phyloP scores from a whole-genome alignment of 2,888 invertebrate genomes.

The Agrilus cyanescens region DNA sequence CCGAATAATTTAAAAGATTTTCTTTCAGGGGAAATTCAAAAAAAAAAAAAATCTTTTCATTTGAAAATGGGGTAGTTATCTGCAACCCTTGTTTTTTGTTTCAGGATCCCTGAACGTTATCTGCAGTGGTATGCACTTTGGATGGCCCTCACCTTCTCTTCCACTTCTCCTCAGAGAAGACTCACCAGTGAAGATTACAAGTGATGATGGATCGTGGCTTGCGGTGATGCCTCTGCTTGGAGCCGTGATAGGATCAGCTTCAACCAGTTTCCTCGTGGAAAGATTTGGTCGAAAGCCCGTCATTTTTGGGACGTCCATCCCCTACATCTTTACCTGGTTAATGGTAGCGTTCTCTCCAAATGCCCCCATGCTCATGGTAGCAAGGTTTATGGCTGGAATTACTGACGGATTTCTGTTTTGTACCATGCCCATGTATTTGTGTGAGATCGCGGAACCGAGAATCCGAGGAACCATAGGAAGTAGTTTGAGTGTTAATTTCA shows the following conservation, averaged over 20 bases:
- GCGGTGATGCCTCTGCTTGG: constrained; percentile 54
- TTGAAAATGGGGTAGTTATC: too few species aligned
- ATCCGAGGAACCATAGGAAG: constrained; percentile 49
- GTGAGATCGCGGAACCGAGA: constrained; percentile 46
- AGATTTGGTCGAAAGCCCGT: constrained; percentile 55
- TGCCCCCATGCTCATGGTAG: constrained; percentile 43
- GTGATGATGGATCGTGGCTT: constrained; percentile 47
- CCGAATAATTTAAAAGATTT: too few species aligned
- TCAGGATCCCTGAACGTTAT: constrained; percentile 30
- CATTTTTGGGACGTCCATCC: constrained; percentile 47
- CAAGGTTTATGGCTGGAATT: constrained; percentile 42
- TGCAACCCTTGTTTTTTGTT: constrained; percentile 12
- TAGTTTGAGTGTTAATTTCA: constrained; percentile 43
- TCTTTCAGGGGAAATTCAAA: too few species aligned
- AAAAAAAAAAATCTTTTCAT: too few species aligned
- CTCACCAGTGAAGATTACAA: constrained; percentile 37
- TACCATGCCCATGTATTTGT: constrained; percentile 46
- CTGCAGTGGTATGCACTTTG: constrained; percentile 34
- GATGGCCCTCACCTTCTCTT: constrained; percentile 50
- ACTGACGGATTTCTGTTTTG: constrained; percentile 37
- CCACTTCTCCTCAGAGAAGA: constrained; percentile 38
- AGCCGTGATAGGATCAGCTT: constrained; percentile 48
- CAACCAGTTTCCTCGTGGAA: constrained; percentile 52
- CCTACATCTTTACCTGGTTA: constrained; percentile 52
- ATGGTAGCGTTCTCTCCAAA: constrained; percentile 47